These are phyloP conservation scores for Smutsia temminckii DNA, from an alignment of 2,797 vertebrate species.

Conservation along the genomic window DNA sequence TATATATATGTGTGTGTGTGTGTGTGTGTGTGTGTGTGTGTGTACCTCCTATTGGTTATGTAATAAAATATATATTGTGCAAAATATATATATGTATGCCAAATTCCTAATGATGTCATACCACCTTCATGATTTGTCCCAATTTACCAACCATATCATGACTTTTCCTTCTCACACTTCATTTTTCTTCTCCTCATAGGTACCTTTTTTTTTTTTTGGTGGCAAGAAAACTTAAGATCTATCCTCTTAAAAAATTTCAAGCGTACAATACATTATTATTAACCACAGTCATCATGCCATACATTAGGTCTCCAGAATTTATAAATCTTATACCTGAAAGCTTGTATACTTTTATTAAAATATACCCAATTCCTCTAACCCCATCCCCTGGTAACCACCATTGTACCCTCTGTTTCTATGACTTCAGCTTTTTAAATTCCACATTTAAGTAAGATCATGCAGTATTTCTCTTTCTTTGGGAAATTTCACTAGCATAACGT, in stretches of 20 bases:
- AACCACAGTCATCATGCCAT: not conserved
- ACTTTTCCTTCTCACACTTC: not conserved
- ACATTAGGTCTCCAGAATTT: not conserved
- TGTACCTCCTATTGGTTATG: too few relatives aligned
- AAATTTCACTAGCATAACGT: not conserved
- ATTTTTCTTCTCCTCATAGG: not conserved
- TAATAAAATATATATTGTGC: too few relatives aligned
- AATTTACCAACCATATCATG: not conserved
- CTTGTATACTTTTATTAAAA: not conserved
- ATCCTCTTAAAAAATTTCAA: not conserved
- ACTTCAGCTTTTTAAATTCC: not conserved
- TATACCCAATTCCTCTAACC: not conserved
- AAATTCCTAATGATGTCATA: not conserved
- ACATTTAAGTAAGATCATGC: not conserved
- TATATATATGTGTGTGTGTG: too few relatives aligned
- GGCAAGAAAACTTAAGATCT: not conserved
- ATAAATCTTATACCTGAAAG: not conserved
- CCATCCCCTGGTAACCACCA: not conserved
- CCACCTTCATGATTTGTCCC: not conserved
- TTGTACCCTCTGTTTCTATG: not conserved
- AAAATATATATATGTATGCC: too few relatives aligned
- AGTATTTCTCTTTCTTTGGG: not conserved
- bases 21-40: too few relatives aligned
- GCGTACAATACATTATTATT: not conserved
- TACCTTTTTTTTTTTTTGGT: not conserved